Evolutionary conservation across 2,797 vertebrate genomes (phyloP), one percentile per base, ranked within the genome.

Genomic region (Orestias chungarensis): DNA sequence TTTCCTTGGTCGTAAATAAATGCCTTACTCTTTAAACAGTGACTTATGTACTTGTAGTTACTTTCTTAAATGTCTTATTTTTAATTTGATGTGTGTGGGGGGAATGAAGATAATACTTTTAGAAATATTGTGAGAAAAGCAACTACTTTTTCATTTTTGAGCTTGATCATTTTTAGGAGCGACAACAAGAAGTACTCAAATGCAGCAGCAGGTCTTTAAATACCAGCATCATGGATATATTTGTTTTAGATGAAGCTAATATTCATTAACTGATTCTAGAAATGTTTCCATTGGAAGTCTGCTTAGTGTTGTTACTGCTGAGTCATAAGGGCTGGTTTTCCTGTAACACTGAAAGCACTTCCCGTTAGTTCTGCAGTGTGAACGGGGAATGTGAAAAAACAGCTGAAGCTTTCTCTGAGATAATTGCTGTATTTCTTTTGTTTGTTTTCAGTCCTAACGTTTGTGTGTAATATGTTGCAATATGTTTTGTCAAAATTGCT

Each of bases 301-400:
- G 23, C 20, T 35, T 62, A 61, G 57, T 38, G 35, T n/a, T 62
- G 14, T 38, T 61, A 20, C 59, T 61, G 59, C 59, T 61, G 59
- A 62, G 35, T 40, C 59, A 25, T 62, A 62, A 40, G 14, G 35
- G 35, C 10, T 62, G 59, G 33, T 40, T 62, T 40, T 40, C 59
- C 59, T 62, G 59, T 20, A n/a, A 40, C 5, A n/a, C 23, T 7
- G 23, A 38, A 62, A 62, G 10, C 23, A 15, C 23, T 62, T 62
- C 40, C 33, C 23, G n/a, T 12, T 14, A 62, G 59, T n/a, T 25
- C 23, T 14, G 35, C 35, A 12, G 14, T 62, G 35, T 23, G 59
- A 40, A 38, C 57, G n/a, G 11, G n/a, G 35, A 20, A 40, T 33
- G 35, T 62, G 35, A 12, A n/a, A n/a, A 38, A 62, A 62, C 23